Percentiles rank a stretch among this genome's conserved stretches.
Evolutionary conservation across 2,797 vertebrate species (phyloP).

Genomic region (Anabas testudineus): DNA sequence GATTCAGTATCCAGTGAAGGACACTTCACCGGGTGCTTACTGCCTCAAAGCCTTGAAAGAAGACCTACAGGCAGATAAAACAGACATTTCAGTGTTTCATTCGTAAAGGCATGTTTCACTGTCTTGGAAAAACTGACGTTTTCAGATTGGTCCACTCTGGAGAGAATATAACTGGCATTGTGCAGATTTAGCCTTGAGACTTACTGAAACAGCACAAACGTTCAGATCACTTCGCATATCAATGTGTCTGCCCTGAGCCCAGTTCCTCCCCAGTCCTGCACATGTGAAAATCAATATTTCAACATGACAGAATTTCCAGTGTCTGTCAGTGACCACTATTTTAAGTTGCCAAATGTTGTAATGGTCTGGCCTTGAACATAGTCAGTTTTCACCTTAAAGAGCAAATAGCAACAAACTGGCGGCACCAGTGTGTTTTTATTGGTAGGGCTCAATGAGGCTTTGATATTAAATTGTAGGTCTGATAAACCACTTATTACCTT

Average conservation of each 20-base stretch:
- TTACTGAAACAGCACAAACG: constrained; percentile 12
- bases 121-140: constrained; percentile 4
- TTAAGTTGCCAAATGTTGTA: not conserved
- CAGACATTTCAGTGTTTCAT: not conserved
- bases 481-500: too few species aligned
- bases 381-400: too few species aligned
- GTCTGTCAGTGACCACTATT: constrained; percentile 12
- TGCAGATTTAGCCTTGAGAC: not conserved
- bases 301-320: constrained; percentile 49
- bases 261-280: constrained; percentile 30
- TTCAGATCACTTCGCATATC: constrained; percentile 1
- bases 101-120: not conserved
- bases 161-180: not conserved
- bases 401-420: too few species aligned
- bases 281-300: constrained; percentile 50
- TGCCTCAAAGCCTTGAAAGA: constrained; percentile 22
- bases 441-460: too few species aligned
- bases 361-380: not conserved
- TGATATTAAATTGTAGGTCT: too few species aligned
- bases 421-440: too few species aligned
- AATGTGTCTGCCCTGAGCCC: not conserved
- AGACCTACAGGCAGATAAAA: not conserved
- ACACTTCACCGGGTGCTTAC: not conserved
- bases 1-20: constrained; percentile 20
- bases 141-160: not conserved